Base-by-base conservation (phyloP, 2,888 invertebrate genomes). In the Philopedon plagiatum region DNA sequence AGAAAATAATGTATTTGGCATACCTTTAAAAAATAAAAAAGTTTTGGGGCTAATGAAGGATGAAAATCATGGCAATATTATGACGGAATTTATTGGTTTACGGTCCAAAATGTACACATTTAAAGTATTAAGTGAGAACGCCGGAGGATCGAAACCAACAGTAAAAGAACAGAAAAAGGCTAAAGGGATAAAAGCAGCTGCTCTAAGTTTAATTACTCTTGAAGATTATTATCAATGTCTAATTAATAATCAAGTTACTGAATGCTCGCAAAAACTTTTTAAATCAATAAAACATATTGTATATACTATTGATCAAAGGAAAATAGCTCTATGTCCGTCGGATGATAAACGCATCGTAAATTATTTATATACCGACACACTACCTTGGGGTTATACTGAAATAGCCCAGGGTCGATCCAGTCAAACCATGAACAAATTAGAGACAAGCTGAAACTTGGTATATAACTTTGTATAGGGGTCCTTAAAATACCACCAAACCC, bases 1-100 rank as follows among this genome's bases (percentile, higher is more conserved):
- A 4, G 5, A 1, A 8, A 32, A 67, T 44, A 67, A 67, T 15
- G 15, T 60, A 1, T 67, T 34, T 46, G 18, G 23, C 15, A 67
- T 67, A 15, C 60, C 49, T 7, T 41, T 58, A 23, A 26, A 15
- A 34, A 32, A 44, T 58, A 44, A 61, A 60, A 49, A 60, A 57
- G 23, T 65, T 13, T 0, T 56, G 0, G 65, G 65, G 4, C 41
- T 56, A 37, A 65, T 56, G 57, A 65, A 65, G 15, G 65, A 56
- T 41, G 56, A 65, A 41, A 65, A 65, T 19, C 23, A 54, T 41
- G 57, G 65, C 1, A 39, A 54, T 15, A 39, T 65, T 21, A 56
- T 65, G 65, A 44, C 54, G n/a, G 56, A 65, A 41, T 65, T 63
- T 57, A 57, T 65, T 41, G 65, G 65, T 1, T 18, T 65, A 18